Evolutionary conservation across 2,797 vertebrate genomes (phyloP).

Genomic region (Trachurus trachurus): DNA sequence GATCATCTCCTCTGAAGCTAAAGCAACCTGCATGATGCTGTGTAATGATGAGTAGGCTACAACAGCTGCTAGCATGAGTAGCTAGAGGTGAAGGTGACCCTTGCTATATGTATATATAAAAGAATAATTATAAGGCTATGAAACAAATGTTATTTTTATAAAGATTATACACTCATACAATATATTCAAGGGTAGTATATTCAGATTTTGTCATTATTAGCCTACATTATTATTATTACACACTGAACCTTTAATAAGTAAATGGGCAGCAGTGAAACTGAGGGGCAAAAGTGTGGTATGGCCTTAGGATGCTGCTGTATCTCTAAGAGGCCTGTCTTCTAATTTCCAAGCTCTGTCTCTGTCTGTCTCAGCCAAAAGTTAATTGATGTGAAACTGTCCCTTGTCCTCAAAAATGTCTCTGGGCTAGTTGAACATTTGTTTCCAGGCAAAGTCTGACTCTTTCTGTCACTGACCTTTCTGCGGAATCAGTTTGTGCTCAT

Average conservation of each 20-base stretch:
- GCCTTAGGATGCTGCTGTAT: not conserved
- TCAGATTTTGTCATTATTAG: too few relatives aligned
- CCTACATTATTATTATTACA: too few relatives aligned
- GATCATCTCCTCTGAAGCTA: too few relatives aligned
- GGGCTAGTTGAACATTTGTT: not conserved
- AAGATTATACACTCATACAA: too few relatives aligned
- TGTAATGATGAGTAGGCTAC: too few relatives aligned
- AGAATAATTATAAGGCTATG: too few relatives aligned
- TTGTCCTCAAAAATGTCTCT: not conserved
- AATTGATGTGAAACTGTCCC: not conserved
- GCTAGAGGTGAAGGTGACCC: not conserved
- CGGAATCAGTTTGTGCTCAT: constrained; percentile 18
- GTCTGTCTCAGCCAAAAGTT: not conserved
- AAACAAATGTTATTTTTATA: too few relatives aligned
- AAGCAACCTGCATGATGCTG: too few relatives aligned
- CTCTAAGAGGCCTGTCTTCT: too few relatives aligned
- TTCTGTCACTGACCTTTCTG: constrained; percentile 5
- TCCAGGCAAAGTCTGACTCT: constrained; percentile 2
- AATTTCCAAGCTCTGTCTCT: not conserved
- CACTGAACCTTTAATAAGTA: not conserved
- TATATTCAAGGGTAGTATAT: too few relatives aligned
- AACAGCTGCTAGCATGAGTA: too few relatives aligned
- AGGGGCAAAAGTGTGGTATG: not conserved
- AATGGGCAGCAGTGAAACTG: not conserved
- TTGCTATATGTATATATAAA: too few relatives aligned